phyloP scores from a whole-genome alignment of 2,888 invertebrate species.

The Stegana nigrithorax region DNA sequence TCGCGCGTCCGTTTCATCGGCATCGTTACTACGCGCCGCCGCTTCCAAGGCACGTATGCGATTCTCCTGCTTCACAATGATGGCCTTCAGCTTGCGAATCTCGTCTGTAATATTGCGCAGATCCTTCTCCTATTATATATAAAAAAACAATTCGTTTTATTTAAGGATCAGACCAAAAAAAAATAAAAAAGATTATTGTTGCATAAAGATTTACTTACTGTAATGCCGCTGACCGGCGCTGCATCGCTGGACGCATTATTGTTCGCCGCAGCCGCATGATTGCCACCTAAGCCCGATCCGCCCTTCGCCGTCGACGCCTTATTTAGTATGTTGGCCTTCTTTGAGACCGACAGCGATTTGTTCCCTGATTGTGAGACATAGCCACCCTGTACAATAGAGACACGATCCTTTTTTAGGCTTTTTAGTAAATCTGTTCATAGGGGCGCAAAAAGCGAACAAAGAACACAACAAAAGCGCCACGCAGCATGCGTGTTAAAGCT shows the following conservation, averaged over 20 bases:
- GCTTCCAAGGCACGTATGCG: constrained; percentile 69
- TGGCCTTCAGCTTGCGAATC: constrained; percentile 91
- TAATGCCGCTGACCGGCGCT: constrained; percentile 52
- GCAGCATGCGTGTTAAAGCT: constrained; percentile 56
- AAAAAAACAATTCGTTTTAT: background rate
- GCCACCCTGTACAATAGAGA: constrained; percentile 76
- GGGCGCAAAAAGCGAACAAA: constrained; percentile 51
- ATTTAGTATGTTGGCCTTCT: constrained; percentile 85
- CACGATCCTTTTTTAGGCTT: constrained; percentile 74
- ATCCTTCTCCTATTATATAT: constrained; percentile 68
- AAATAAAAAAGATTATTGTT: background rate
- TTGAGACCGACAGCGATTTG: constrained; percentile 77
- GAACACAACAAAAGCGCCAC: constrained; percentile 64
- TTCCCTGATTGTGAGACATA: constrained; percentile 71
- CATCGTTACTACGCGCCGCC: constrained; percentile 57
- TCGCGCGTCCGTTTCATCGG: constrained; percentile 57
- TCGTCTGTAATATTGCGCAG: constrained; percentile 88
- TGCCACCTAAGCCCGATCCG: constrained; percentile 38
- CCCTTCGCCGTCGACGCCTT: constrained; percentile 71
- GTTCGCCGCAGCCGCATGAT: constrained; percentile 49
- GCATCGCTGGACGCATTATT: constrained; percentile 51
- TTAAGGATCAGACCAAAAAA: background rate
- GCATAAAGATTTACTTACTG: constrained; percentile 61
- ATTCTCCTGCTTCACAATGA: constrained; percentile 94
- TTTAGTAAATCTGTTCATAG: constrained; percentile 65